Percentiles rank a stretch among this genome's conserved stretches.
Evolutionary conservation across 2,797 vertebrate species (phyloP).

Genomic region (Pangasius krempfi): DNA sequence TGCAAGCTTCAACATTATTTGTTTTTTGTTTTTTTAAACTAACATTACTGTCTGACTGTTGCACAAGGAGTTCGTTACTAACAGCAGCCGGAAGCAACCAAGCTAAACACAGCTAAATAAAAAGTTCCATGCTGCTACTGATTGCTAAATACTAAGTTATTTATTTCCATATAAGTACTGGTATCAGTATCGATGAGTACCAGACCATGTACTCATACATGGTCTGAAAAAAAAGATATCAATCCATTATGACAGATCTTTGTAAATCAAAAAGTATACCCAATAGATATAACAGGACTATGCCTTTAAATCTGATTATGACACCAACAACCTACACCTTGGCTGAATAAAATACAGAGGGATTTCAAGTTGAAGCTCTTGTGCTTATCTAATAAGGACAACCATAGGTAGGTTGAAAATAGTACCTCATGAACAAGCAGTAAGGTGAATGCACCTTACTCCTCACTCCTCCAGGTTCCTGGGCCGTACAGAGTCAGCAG

Average conservation of each 20-base stretch:
- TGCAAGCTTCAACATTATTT: background rate
- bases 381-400: constrained; percentile 50
- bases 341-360: constrained; percentile 21
- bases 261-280: background rate
- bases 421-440: constrained; percentile 45
- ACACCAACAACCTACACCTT: background rate
- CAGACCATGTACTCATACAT: background rate
- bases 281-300: background rate
- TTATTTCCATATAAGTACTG: background rate
- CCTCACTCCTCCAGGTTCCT: constrained; percentile 36
- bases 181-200: background rate
- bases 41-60: background rate
- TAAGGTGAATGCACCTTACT: constrained; percentile 36
- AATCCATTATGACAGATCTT: background rate
- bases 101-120: background rate
- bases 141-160: background rate
- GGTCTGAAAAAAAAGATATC: background rate
- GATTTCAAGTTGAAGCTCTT: constrained; percentile 30
- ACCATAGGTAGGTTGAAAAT: constrained; percentile 44
- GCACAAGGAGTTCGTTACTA: background rate
- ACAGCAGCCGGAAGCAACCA: background rate
- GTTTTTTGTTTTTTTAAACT: too few relatives aligned
- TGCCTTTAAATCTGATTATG: background rate
- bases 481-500: constrained; percentile 41
- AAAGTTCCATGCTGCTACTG: background rate